Evolutionary conservation across 2,797 vertebrate species (phyloP), one percentile per base, ranked within the genome.

Genomic region (Channallabes apus): DNA sequence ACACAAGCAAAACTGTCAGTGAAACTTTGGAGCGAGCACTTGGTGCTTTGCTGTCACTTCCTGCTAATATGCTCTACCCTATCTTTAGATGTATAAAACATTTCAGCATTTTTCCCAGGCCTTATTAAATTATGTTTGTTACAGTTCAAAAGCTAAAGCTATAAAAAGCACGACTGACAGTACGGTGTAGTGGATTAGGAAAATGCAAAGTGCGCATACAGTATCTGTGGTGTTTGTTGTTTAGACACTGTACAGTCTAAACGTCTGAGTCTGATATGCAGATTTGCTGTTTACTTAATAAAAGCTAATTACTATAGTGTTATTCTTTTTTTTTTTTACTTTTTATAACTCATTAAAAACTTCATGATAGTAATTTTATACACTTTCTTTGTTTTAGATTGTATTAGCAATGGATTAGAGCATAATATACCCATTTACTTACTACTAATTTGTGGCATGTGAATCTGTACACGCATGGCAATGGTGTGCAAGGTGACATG

Each of bases 11-110:
- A 61, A 6, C 32, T 38, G 56, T 59, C 56, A 61, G 6, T 24
- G 38, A 58, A 61, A 78, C 20, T 38, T 78, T 18, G 14, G 12
- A 78, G 20, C 5, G 56, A 20, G 18, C 7, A 12, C 29, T 59
- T 59, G 35, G 54, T 77, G 75, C 75, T 77, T 77, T 8, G 54
- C 75, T 78, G 76, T 61, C 56, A 61, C 20, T 61, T 78, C 76
- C 56, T 61, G 56, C 76, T 78, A 61, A 78, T 61, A 38, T 24
- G 29, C 56, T 61, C 9, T 15, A 38, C 38, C 58, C 58, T 61
- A 38, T 78, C 20, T 78, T 56, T 14, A 0, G 27, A 12, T 32
- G 72, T 54, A 76, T 32, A 76, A 76, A 58, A 32, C 27, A 78
- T 78, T 61, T 78, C 56, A 61, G 56, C 29, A 59, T 78, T 11